Base-by-base conservation (phyloP, 2,797 vertebrate genomes). In the Microcaecilia unicolor region DNA sequence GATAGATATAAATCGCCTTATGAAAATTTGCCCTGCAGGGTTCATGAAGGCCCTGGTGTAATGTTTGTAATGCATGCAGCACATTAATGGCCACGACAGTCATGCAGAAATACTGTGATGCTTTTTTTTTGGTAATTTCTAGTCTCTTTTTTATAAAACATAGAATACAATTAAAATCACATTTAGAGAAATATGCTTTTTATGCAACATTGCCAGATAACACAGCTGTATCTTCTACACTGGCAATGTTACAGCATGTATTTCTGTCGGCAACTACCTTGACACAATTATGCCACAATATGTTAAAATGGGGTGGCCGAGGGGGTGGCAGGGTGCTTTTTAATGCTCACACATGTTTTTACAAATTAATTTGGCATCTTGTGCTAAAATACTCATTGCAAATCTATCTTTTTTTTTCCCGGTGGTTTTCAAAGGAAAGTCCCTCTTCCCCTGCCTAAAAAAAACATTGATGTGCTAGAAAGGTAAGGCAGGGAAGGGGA, bases 1-100 rank as follows among this genome's bases (percentile, higher is more conserved):
- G 70, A 58, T 61, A 65, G 67, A 66, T 69, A 80, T 82, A 80
- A 79, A 81, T 78, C 26, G 54, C 53, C 45, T 64, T 67, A 66
- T 49, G 69, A 74, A 76, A 73, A 76, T 72, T 61, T 48, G 58
- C 67, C 41, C 47, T 30, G 63, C 61, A 55, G 62, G 67, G 63
- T 57, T 68, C 51, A 26, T 43, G 41, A 51, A 9, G 62, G 61
- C 68, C 64, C 68, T 30, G 10, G 60, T 62, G 69, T 62, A 61
- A 80, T 62, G 63, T 61, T 67, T 62, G 46, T 70, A 74, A 74
- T 54, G 40, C 64, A 67, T 62, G 70, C 50, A 41, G 61, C 65
- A 22, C 44, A 42, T 64, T 70, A 69, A 76, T 64, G 32, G 61
- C 37, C 7, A 7, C 41, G 60, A 45, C 68, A 51, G 54, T 64